Conservation (phyloP, 2,888 invertebrate genomes). For the Formica aserva region DNA sequence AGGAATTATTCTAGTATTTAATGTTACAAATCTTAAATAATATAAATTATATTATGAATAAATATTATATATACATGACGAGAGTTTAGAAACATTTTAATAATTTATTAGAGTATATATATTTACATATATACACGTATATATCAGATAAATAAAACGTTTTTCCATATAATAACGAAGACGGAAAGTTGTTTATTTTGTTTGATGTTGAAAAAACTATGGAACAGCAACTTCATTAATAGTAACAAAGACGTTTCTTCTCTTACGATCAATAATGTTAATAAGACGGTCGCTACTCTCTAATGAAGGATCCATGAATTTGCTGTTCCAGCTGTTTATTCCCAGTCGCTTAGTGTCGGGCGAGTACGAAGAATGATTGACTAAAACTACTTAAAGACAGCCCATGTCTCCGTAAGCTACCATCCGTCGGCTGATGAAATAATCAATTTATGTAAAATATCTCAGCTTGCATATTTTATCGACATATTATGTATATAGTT, state of each 20-base stretch:
- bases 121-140: too few species aligned
- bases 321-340: slow-evolving; percentile 52
- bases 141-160: not conserved
- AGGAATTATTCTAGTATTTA: not conserved
- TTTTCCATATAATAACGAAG: not conserved
- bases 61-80: not conserved
- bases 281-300: slow-evolving; percentile 55
- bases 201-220: not conserved
- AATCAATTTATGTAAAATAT: slow-evolving; percentile 50
- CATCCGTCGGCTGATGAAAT: slow-evolving; percentile 17
- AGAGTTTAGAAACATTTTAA: slow-evolving; percentile 7
- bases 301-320: slow-evolving; percentile 37
- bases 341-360: slow-evolving; percentile 43
- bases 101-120: not conserved
- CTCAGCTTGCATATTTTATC: slow-evolving; percentile 21
- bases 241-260: slow-evolving; percentile 63
- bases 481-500: slow-evolving; percentile 7
- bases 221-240: slow-evolving; percentile 67
- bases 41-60: not conserved
- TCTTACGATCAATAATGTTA: slow-evolving; percentile 66
- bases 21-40: not conserved
- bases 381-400: slow-evolving; percentile 44
- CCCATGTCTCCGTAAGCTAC: slow-evolving; percentile 5
- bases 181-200: not conserved
- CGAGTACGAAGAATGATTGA: slow-evolving; percentile 48